A percentile compares a stretch with the other conserved stretches of the same genome.
Evolutionary conservation across 1,140 invertebrate species (phyloP).

Genomic region (Zaprionus taronus): DNA sequence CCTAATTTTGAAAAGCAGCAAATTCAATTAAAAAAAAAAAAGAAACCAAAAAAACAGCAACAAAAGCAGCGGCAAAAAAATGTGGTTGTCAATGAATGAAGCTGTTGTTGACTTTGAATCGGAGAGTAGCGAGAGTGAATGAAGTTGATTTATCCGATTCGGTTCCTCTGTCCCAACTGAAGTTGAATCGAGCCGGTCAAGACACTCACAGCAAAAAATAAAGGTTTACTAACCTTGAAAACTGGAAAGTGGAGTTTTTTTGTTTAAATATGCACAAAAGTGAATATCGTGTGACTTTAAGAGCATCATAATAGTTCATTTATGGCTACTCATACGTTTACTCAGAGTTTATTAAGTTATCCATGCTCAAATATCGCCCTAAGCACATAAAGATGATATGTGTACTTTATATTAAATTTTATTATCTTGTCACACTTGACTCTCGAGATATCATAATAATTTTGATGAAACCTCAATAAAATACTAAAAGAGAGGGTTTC

Average conservation of each 20-base stretch:
- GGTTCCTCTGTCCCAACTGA: constrained; percentile 18
- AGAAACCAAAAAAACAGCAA: constrained; percentile 14
- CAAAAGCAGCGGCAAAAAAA: constrained; percentile 23
- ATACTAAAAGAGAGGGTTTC: neutral
- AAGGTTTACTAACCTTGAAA: constrained; percentile 57
- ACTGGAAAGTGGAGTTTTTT: constrained; percentile 14
- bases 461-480: neutral
- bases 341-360: neutral
- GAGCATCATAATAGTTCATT: neutral
- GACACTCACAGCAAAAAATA: constrained; percentile 19
- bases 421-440: constrained; percentile 1
- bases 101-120: constrained; percentile 70
- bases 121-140: constrained; percentile 69
- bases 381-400: neutral
- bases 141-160: constrained; percentile 29
- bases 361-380: constrained; percentile 1
- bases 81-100: constrained; percentile 73
- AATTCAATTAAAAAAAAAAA: constrained; percentile 2
- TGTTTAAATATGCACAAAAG: constrained; percentile 9
- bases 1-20: constrained; percentile 36
- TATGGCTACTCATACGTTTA: neutral
- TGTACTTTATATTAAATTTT: neutral
- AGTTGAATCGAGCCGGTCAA: constrained; percentile 48
- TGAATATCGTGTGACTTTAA: neutral
- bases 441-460: neutral